phyloP scores from a whole-genome alignment of 1,140 invertebrate genomes.

The Caerostris extrusa region DNA sequence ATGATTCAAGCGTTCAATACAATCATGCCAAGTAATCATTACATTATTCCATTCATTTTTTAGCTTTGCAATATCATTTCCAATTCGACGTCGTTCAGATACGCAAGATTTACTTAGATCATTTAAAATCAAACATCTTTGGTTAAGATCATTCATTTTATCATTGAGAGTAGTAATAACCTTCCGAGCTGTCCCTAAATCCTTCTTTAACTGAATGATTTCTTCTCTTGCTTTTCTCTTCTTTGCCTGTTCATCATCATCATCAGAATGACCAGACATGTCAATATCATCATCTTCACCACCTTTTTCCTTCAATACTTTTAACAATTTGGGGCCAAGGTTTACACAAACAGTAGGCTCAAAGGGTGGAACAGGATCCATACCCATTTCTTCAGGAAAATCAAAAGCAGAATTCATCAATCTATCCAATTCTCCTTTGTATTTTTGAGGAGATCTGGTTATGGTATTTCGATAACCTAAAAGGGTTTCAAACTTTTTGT shows the following conservation, averaged over 20 bases:
- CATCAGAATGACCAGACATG: slow-evolving; percentile 66
- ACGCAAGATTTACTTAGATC: slow-evolving; percentile 75
- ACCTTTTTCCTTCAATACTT: slow-evolving; percentile 75
- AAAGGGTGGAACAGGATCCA: slow-evolving; percentile 62
- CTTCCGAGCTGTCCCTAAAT: slow-evolving; percentile 61
- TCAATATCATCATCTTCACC: slow-evolving; percentile 70
- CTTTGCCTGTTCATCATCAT: slow-evolving; percentile 74
- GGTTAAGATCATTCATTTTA: slow-evolving; percentile 67
- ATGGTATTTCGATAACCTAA: slow-evolving; percentile 42
- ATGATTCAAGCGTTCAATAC: slow-evolving; percentile 73
- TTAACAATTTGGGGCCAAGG: slow-evolving; percentile 72
- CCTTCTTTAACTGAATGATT: slow-evolving; percentile 71
- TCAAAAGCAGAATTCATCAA: slow-evolving; percentile 71
- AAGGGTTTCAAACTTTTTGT: slow-evolving; percentile 66
- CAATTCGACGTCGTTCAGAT: slow-evolving; percentile 68
- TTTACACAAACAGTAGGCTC: slow-evolving; percentile 69
- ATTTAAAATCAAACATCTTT: slow-evolving; percentile 65
- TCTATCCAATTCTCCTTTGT: slow-evolving; percentile 68
- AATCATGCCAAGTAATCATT: slow-evolving; percentile 74
- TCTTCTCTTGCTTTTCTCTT: slow-evolving; percentile 72
- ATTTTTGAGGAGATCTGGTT: slow-evolving; percentile 44
- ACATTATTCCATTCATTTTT: slow-evolving; percentile 62
- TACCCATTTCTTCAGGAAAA: slow-evolving; percentile 62
- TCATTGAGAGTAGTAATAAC: slow-evolving; percentile 71
- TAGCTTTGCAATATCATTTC: slow-evolving; percentile 64